Evolutionary conservation across 2,113 vertebrate genomes (phyloP), one percentile per base, ranked within the genome.

Genomic region (Oostethus manadensis): DNA sequence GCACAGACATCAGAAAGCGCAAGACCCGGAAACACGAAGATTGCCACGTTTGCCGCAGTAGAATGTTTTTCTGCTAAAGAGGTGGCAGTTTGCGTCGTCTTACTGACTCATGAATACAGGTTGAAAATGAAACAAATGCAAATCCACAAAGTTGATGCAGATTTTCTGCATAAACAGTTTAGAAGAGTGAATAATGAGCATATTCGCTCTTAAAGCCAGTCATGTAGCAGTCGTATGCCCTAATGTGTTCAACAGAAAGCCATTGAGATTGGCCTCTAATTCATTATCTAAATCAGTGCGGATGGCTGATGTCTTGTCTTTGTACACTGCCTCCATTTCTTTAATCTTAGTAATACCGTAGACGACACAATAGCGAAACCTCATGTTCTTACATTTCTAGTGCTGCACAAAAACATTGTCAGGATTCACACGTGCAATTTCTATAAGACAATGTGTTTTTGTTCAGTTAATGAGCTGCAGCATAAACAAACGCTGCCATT

Each of bases 1-100:
- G 64, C 70, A 44, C 47, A 67, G 57, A 50, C 72, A 74, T 67
- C 61, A 48, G 40, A 62, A 16, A 54, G 50, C 42, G 60, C 42
- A 47, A 35, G 54, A 43, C 56, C 60, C 55, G 43, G 69, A 17
- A 16, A 51, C 61, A 64, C 80, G 53, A 74, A 81, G 77, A 70
- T 73, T 61, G 74, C 60, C 44, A 29, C 62, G 35, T 73, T 72
- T 66, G 80, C 68, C 68, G 73, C 62, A 53, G 56, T 42, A 5
- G 51, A 80, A 63, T 60, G 67, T 70, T 76, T 77, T 74, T 66
- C 68, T 59, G 48, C 74, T 84, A 80, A 88, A 74, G 74, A 82
- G 79, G 74, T 70, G 68, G 68, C 79, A 62, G 77, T 80, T 65
- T 71, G 58, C 68, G 15, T 54, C 11, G 29, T 16, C 42, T 8